Base-by-base conservation (phyloP, 2,888 invertebrate genomes). In the Ophion ventricosus region DNA sequence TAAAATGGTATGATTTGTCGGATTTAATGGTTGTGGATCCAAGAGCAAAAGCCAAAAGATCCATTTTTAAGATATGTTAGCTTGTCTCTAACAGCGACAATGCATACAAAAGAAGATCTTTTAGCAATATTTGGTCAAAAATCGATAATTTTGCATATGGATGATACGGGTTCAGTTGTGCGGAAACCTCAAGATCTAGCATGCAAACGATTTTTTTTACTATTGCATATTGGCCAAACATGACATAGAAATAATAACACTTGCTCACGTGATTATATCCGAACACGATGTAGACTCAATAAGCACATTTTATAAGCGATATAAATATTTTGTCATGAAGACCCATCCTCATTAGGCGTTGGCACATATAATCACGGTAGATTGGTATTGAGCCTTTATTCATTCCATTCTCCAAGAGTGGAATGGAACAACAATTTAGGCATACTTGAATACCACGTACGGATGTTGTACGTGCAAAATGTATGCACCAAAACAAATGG, bases 131-230 rank as follows among this genome's bases (percentile, higher is more conserved):
- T 23, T 26, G n/a, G 14, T 10, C 14, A 26, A 1, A 59, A 69
- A n/a, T n/a, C 26, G n/a, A 23, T 29, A 0, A 57, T 78, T 54
- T 2, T 79, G 26, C 85, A 83, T 76, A 54, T 87, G 14, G 86
- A 87, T 75, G 80, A 87, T 1, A 82, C 87, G 2, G 81, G 85
- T 17, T 74, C 80, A 8, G 20, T 85, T 17, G 76, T 75, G 2
- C 77, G 87, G 5, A 66, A 75, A 61, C 86, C 85, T 1, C 64
- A 59, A 54, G 20, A 73, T 10, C 8, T 83, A 1, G 26, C 56
- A 0, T 85, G 81, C 10, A 87, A 85, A 54, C 54, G 73, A 76
- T 85, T 87, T 7, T 7, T 63, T 76, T 14, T 83, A 82, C 69
- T 87, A 86, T n/a, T 25, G 14, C 11, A 23, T 84, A 17, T 23